Conservation (phyloP, 2,113 vertebrate genomes). For the Neogobius melanostomus region DNA sequence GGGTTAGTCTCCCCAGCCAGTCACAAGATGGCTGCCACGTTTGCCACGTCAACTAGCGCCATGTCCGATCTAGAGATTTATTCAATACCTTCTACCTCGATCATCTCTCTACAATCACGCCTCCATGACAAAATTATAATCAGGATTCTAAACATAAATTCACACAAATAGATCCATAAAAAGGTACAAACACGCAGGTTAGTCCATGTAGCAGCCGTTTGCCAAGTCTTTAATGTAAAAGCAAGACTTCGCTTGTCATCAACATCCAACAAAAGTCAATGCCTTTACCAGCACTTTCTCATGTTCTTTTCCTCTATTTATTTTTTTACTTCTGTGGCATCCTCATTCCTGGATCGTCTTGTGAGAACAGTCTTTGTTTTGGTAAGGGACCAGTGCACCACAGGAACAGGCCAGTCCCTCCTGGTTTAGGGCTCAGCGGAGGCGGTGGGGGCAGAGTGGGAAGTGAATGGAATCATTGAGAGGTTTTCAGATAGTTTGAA, state of each 20-base stretch:
- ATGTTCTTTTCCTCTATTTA: conserved; percentile 53
- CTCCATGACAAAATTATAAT: too few relatives aligned
- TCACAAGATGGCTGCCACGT: too few relatives aligned
- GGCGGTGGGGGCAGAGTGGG: conserved; percentile 22
- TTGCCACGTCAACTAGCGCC: too few relatives aligned
- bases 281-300: conserved; percentile 45
- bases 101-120: too few relatives aligned
- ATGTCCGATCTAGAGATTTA: too few relatives aligned
- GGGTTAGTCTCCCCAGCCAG: too few relatives aligned
- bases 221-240: background rate
- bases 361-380: conserved; percentile 42
- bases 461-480: conserved; percentile 7
- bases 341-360: conserved; percentile 36
- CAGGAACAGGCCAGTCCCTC: conserved; percentile 41
- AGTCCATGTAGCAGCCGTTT: too few relatives aligned
- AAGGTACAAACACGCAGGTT: too few relatives aligned
- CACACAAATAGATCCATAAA: too few relatives aligned
- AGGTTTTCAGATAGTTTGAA: too few relatives aligned
- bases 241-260: background rate
- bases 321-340: conserved; percentile 24
- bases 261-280: conserved; percentile 9
- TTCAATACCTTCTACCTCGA: too few relatives aligned
- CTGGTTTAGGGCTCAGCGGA: conserved; percentile 25
- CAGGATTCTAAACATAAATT: too few relatives aligned
- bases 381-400: conserved; percentile 44